Evolutionary conservation across 2,113 vertebrate species (phyloP).

Genomic region (Thermophis baileyi): DNA sequence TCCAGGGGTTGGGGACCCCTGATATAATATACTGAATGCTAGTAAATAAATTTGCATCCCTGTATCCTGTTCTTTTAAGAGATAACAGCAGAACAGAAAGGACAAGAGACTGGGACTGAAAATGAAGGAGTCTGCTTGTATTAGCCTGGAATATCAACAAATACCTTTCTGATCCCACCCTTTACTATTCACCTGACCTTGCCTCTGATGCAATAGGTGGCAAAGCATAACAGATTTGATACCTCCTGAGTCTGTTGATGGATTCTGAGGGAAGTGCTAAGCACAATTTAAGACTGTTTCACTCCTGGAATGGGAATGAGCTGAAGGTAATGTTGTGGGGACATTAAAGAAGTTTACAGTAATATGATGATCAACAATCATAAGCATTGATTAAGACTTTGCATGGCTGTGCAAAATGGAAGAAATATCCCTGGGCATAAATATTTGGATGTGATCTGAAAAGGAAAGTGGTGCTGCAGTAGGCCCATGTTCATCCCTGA

Average conservation of each 20-base stretch:
- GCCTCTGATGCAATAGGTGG: neutral
- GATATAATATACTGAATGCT: neutral
- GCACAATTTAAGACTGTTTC: neutral
- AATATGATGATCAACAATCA: neutral
- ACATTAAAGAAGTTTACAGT: neutral
- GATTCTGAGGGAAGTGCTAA: neutral
- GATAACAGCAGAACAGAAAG: neutral
- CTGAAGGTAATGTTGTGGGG: neutral
- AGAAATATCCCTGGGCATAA: neutral
- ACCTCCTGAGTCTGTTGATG: neutral
- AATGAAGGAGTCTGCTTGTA: neutral
- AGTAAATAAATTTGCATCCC: neutral
- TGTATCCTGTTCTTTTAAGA: neutral
- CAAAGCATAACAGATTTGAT: neutral
- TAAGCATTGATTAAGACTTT: neutral
- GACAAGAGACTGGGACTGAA: neutral
- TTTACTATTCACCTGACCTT: neutral
- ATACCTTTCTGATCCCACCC: neutral
- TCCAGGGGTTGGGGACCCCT: too few relatives aligned
- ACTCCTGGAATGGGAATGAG: neutral
- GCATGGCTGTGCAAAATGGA: neutral
- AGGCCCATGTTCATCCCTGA: neutral
- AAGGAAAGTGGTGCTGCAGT: neutral
- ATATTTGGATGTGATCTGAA: neutral
- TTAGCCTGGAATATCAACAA: neutral